Conservation (phyloP, 2,888 invertebrate species). For the Limnephilus rhombicus region DNA sequence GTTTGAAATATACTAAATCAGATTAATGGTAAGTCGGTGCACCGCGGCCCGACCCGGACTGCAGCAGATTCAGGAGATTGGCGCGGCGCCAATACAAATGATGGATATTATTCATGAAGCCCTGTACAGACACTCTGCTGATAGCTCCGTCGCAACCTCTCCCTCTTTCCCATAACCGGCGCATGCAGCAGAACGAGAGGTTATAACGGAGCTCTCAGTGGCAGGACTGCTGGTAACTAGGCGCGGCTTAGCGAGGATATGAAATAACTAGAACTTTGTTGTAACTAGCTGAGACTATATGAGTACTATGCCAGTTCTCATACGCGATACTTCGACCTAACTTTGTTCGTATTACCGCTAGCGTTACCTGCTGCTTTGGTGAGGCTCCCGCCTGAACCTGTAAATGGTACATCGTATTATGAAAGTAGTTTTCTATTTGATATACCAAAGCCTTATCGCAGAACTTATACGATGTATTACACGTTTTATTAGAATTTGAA, state of each 20-base stretch:
- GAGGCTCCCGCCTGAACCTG: not conserved
- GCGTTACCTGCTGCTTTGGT: not conserved
- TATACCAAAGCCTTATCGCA: not conserved
- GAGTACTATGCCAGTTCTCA: not conserved
- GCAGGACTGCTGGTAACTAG: not conserved
- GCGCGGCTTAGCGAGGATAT: not conserved
- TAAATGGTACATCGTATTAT: not conserved
- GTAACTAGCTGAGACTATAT: not conserved
- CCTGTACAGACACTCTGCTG: not conserved
- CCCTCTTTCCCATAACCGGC: not conserved
- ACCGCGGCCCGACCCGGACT: not conserved
- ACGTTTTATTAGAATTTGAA: not conserved
- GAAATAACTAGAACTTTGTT: not conserved
- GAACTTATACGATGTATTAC: not conserved
- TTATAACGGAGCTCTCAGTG: not conserved
- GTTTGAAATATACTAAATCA: conserved; percentile 5
- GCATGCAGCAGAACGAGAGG: not conserved
- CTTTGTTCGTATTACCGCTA: conserved; percentile 6
- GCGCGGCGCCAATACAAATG: conserved; percentile 17
- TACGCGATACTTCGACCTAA: not conserved
- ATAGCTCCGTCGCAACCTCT: not conserved
- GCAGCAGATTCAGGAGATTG: conserved; percentile 12
- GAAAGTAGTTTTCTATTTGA: not conserved
- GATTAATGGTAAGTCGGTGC: conserved; percentile 4
- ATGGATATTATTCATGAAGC: conserved; percentile 16